Evolutionary conservation across 1,140 invertebrate genomes (phyloP), one percentile per base, ranked within the genome.

Genomic region (Laupala kohalensis): DNA sequence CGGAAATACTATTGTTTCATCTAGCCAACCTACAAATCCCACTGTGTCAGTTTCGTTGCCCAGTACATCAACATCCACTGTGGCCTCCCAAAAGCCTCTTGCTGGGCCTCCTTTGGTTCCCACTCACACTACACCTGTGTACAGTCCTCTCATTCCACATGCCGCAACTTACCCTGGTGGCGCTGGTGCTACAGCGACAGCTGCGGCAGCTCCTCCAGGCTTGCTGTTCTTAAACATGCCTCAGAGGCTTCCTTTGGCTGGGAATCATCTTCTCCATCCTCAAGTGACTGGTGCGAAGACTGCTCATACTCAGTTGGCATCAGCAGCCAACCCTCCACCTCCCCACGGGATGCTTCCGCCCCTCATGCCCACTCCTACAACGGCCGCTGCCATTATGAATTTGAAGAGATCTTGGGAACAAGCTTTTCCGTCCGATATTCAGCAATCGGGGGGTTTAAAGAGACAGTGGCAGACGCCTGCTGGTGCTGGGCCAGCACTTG

Each of bases 321-420:
- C 67, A 29, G 67, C 26, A 28, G 29, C 79, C 12, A 82, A 80
- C 3, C 78, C 78, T 68, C 84, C 77, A 25, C 76, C 74, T 71
- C 80, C 77, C 73, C 83, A 81, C 73, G 81, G 77, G 70, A 78
- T 81, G 71, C 80, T 83, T 80, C 77, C 82, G 75, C 74, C 78
- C 77, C 77, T 79, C 73, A 76, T 81, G 80, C 79, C 73, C 80
- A 5, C 75, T 77, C 28, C 75, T 79, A 80, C 80, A 82, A 72
- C 74, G 78, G 24, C 78, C 80, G 76, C 81, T 24, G 76, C 79
- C n/a, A 13, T 79, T 74, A 69, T 75, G 79, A 69, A 78, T 79
- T n/a, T 82, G 79, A 78, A 84, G 79, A 67, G 82, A 78, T 79
- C 81, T n/a, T 81, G 76, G 77, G 76, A 81, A 69, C 78, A 81